phyloP scores from a whole-genome alignment of 2,888 invertebrate species.

The Agrypnus murinus region DNA sequence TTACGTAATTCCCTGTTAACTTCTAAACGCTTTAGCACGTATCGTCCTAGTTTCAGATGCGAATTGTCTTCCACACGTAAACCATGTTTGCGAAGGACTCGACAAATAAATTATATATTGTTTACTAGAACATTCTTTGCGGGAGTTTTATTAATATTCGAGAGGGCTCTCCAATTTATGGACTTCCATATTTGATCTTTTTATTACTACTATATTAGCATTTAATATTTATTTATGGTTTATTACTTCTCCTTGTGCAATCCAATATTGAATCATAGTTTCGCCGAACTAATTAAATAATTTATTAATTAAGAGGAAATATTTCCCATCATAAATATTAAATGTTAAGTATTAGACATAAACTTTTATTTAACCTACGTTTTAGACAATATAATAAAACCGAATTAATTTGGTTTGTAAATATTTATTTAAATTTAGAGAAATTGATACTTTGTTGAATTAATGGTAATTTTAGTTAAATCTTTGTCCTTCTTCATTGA shows the following conservation, averaged over 20 bases:
- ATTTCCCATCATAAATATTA: conserved; percentile 1
- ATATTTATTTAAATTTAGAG: neutral
- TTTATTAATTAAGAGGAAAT: too few species aligned
- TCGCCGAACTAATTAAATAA: too few species aligned
- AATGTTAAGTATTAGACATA: conserved; percentile 3
- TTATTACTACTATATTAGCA: conserved; percentile 17
- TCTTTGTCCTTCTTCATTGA: too few species aligned
- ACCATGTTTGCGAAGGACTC: conserved; percentile 1
- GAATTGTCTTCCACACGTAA: conserved; percentile 43
- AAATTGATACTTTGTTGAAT: too few species aligned
- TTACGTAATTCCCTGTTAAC: conserved; percentile 60
- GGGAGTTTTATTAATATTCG: conserved; percentile 15
- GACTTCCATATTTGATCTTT: conserved; percentile 24
- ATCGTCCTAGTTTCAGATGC: conserved; percentile 48
- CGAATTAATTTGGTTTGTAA: conserved; percentile 2
- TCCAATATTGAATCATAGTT: too few species aligned
- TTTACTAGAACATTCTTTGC: conserved; percentile 1
- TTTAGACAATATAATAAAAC: neutral
- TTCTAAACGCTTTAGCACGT: conserved; percentile 53
- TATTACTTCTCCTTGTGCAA: conserved; percentile 4
- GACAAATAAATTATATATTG: neutral
- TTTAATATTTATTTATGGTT: conserved; percentile 6
- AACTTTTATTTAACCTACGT: conserved; percentile 7
- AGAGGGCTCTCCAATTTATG: conserved; percentile 13
- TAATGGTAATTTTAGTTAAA: too few species aligned